Conservation (phyloP, 2,113 vertebrate species). For the Pavo muticus region DNA sequence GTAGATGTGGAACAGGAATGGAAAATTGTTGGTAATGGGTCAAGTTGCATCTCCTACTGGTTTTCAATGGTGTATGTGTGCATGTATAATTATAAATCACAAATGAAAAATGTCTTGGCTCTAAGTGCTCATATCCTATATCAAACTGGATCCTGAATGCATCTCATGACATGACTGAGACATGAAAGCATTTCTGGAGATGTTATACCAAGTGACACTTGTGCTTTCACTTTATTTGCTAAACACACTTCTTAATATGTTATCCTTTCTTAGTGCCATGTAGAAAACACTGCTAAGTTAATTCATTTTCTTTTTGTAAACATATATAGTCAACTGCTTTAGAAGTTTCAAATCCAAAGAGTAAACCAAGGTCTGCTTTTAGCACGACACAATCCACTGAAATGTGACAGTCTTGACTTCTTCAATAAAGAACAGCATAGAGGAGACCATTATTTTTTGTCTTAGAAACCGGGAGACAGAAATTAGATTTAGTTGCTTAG, state of each 20-base stretch:
- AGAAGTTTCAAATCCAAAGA: neutral
- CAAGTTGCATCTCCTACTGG: slow-evolving; percentile 13
- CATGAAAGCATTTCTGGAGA: slow-evolving; percentile 55
- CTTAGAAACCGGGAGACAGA: neutral
- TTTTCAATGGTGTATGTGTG: neutral
- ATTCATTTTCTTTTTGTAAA: neutral
- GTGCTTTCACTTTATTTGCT: slow-evolving; percentile 39
- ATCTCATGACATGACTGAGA: slow-evolving; percentile 42
- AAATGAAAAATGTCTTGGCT: slow-evolving; percentile 55
- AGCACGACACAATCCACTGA: neutral
- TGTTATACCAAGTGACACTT: slow-evolving; percentile 10
- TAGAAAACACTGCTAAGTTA: neutral
- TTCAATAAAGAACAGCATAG: neutral
- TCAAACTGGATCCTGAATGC: slow-evolving; percentile 42
- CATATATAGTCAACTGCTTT: neutral
- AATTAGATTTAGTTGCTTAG: neutral
- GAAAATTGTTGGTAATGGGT: slow-evolving; percentile 6
- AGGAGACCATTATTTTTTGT: neutral
- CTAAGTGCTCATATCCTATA: slow-evolving; percentile 26
- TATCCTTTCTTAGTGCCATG: neutral
- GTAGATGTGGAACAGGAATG: neutral
- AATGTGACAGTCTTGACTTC: neutral
- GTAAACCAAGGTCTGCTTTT: neutral
- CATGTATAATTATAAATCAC: slow-evolving; percentile 37
- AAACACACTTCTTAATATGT: slow-evolving; percentile 2